phyloP scores from a whole-genome alignment of 2,113 vertebrate species.

The Notarius quadriscutis region DNA sequence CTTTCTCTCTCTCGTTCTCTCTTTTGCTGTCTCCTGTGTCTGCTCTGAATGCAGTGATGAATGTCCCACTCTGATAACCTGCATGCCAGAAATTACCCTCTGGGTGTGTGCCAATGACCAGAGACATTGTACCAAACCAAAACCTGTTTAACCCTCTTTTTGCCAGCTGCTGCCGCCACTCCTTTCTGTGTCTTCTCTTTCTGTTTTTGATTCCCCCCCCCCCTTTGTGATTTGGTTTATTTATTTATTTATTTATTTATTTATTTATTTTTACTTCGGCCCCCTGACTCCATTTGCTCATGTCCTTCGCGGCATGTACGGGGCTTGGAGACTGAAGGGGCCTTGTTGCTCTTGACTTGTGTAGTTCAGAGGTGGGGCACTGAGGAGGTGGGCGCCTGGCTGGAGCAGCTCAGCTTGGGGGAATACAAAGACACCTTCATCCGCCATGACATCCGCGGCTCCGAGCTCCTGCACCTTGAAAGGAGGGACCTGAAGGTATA shows the following conservation, averaged over 20 bases:
- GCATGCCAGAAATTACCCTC: slow-evolving; percentile 70
- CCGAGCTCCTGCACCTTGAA: slow-evolving; percentile 98
- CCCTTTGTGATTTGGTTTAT: slow-evolving; percentile 56
- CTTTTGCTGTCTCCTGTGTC: slow-evolving; percentile 44
- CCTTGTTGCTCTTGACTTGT: slow-evolving; percentile 93
- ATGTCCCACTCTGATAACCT: slow-evolving; percentile 63
- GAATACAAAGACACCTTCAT: slow-evolving; percentile 99
- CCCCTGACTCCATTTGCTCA: slow-evolving; percentile 78
- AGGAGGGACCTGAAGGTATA: slow-evolving; percentile 99
- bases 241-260: slow-evolving; percentile 66
- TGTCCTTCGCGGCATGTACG: slow-evolving; percentile 76
- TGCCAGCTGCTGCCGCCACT: slow-evolving; percentile 73
- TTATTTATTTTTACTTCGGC: slow-evolving; percentile 53
- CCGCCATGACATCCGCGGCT: slow-evolving; percentile 98
- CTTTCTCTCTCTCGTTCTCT: slow-evolving; percentile 12
- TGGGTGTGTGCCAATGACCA: slow-evolving; percentile 49
- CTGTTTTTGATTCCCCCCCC: slow-evolving; percentile 29
- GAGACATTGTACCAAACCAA: slow-evolving; percentile 41
- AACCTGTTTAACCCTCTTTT: slow-evolving; percentile 71
- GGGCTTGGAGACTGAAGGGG: slow-evolving; percentile 86
- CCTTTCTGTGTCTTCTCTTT: slow-evolving; percentile 70
- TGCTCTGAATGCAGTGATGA: slow-evolving; percentile 50
- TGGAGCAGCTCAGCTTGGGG: slow-evolving; percentile 99
- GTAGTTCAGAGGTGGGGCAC: slow-evolving; percentile 99
- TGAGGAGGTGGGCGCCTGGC: slow-evolving; percentile 98